Conservation (phyloP, 2,888 invertebrate genomes). For the Dryobotodes eremita region DNA sequence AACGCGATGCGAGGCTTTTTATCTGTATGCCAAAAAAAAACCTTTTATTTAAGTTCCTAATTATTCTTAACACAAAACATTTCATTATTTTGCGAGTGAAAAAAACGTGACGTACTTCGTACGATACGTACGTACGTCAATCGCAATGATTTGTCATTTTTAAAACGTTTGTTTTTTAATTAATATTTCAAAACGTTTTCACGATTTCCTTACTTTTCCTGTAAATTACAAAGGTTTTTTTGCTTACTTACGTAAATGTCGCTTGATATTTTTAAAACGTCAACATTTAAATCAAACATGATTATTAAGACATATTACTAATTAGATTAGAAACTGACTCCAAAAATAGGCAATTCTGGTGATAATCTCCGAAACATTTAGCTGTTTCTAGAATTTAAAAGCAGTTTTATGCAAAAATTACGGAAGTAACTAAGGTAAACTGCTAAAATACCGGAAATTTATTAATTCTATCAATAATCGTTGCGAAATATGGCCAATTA, state of each 20-base stretch:
- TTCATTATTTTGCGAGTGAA: neutral
- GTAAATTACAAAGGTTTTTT: conserved; percentile 2
- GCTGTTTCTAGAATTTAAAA: neutral
- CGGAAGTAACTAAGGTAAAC: conserved; percentile 56
- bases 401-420: conserved; percentile 28
- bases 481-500: conserved; percentile 45
- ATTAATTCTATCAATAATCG: neutral
- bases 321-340: neutral
- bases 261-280: neutral
- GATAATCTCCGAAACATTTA: neutral
- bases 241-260: neutral
- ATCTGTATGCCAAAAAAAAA: neutral
- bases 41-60: neutral
- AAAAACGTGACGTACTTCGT: neutral
- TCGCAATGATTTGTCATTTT: neutral
- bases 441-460: conserved; percentile 28
- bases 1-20: too few relatives aligned
- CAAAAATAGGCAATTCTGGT: neutral
- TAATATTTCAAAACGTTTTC: neutral
- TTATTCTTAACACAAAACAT: neutral
- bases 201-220: neutral
- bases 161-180: neutral
- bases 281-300: neutral
- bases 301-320: neutral
- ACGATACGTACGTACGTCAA: neutral